Conservation (phyloP, 2,888 invertebrate species). For the Netelia virgata region DNA sequence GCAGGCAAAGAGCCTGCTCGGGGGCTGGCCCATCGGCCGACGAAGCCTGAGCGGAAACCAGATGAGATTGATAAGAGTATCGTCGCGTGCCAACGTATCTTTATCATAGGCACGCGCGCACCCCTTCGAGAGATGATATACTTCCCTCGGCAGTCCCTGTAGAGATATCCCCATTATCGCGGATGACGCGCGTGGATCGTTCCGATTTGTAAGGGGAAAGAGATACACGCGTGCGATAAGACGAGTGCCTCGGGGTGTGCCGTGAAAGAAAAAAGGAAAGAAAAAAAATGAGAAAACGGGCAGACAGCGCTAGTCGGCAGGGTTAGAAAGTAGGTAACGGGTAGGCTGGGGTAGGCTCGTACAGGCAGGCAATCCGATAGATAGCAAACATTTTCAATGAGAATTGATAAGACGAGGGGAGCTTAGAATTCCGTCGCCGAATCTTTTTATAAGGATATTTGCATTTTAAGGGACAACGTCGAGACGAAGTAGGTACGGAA, state of each 20-base stretch:
- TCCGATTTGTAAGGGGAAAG: slow-evolving; percentile 38
- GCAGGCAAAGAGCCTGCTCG: too few species aligned
- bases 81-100: slow-evolving; percentile 35
- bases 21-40: too few species aligned
- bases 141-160: neutral
- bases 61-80: slow-evolving; percentile 54
- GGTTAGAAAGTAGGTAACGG: neutral
- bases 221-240: slow-evolving; percentile 31
- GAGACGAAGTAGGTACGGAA: too few species aligned
- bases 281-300: neutral
- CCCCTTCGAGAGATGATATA: slow-evolving; percentile 16
- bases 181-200: slow-evolving; percentile 37
- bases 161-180: slow-evolving; percentile 30
- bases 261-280: neutral
- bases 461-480: too few species aligned
- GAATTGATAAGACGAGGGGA: neutral
- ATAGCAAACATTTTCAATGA: neutral
- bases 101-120: slow-evolving; percentile 18
- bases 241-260: neutral
- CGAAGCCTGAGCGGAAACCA: neutral
- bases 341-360: too few species aligned
- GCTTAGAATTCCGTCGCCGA: neutral
- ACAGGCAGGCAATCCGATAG: neutral
- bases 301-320: neutral
- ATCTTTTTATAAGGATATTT: too few species aligned